Evolutionary conservation across 2,113 vertebrate species (phyloP).

Genomic region (Gymnobelideus leadbeateri): DNA sequence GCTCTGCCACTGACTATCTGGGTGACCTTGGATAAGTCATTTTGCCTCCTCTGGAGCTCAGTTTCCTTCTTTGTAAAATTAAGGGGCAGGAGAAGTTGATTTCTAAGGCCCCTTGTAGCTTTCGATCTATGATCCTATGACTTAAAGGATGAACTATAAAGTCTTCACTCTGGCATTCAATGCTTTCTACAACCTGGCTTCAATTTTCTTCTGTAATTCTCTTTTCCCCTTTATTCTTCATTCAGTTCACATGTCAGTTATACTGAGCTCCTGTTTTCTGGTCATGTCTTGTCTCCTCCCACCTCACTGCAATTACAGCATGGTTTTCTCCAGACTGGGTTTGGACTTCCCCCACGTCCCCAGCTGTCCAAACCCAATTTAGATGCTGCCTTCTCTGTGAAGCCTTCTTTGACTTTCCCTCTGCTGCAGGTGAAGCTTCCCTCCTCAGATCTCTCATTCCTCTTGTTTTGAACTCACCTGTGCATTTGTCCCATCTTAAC

Average conservation of each 20-base stretch:
- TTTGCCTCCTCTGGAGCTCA: neutral
- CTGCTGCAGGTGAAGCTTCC: neutral
- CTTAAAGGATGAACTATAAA: neutral
- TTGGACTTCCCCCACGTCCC: neutral
- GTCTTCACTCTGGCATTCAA: neutral
- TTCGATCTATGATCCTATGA: neutral
- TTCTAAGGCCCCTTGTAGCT: neutral
- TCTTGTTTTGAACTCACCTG: neutral
- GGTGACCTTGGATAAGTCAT: neutral
- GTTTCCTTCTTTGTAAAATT: neutral
- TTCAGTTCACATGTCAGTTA: neutral
- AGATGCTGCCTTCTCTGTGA: neutral
- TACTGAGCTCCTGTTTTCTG: neutral
- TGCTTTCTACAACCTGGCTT: neutral
- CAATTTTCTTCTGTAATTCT: neutral
- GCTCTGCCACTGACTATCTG: neutral
- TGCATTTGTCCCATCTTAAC: neutral
- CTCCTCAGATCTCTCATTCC: neutral
- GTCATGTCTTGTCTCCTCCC: neutral
- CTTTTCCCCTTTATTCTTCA: neutral
- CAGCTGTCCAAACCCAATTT: neutral
- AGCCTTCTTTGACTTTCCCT: neutral
- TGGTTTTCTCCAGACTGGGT: neutral
- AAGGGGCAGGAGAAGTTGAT: neutral
- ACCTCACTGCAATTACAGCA: neutral